Evolutionary conservation across 2,113 vertebrate genomes (phyloP).

Genomic region (Phyllostomus hastatus): DNA sequence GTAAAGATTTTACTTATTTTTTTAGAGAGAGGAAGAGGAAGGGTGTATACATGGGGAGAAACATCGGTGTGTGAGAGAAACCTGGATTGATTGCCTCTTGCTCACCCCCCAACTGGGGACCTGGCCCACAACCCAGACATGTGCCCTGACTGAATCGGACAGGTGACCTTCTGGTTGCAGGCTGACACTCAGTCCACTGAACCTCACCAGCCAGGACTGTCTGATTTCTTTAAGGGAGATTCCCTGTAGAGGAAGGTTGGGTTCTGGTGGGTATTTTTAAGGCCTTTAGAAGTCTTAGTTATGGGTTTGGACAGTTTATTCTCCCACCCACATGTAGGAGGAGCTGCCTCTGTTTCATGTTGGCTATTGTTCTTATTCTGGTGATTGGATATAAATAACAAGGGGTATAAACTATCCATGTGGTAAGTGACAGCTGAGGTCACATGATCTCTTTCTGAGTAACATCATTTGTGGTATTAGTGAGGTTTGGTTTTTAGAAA

Average conservation of each 20-base stretch:
- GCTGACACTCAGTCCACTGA: no score
- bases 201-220: no score
- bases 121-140: no score
- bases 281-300: neutral
- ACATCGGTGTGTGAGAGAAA: no score
- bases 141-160: no score
- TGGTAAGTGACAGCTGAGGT: neutral
- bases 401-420: neutral
- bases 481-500: neutral
- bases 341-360: no score
- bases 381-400: neutral
- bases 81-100: no score
- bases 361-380: neutral
- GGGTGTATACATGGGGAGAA: no score
- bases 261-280: neutral
- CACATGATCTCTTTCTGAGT: neutral
- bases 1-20: no score
- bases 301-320: fast-evolving
- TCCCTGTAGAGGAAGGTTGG: neutral
- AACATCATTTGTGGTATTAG: neutral
- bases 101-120: no score
- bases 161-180: no score
- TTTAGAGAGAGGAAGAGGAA: no score
- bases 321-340: neutral
- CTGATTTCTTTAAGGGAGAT: neutral